A percentile compares a stretch with the other conserved stretches of the same genome.
phyloP scores from a whole-genome alignment of 1,140 invertebrate genomes.

The Macrostomum lignano region DNA sequence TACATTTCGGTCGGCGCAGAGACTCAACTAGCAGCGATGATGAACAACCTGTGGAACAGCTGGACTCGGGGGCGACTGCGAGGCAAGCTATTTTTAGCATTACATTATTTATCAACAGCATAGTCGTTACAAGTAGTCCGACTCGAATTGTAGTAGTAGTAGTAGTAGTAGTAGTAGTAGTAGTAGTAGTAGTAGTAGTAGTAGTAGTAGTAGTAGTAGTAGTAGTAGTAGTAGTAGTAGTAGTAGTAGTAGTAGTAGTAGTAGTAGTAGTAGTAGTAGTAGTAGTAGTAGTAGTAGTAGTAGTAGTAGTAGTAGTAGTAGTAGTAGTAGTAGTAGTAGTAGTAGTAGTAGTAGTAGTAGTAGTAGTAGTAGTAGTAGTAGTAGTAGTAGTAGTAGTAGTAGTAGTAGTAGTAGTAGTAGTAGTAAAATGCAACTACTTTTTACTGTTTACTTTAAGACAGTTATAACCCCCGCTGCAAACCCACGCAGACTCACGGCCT shows the following conservation, averaged over 20 bases:
- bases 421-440: constrained; percentile 5
- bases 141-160: background rate
- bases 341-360: constrained; percentile 6
- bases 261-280: constrained; percentile 6
- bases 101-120: constrained; percentile 1
- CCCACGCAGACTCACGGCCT: too few species aligned
- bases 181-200: background rate
- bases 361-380: constrained; percentile 6
- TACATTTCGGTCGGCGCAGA: too few species aligned
- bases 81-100: background rate
- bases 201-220: background rate
- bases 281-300: constrained; percentile 6
- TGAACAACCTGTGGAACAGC: too few species aligned
- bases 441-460: too few species aligned
- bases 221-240: background rate
- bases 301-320: constrained; percentile 6
- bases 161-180: background rate
- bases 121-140: background rate
- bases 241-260: constrained; percentile 2
- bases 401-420: constrained; percentile 5
- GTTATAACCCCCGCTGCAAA: too few species aligned
- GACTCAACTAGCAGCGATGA: too few species aligned
- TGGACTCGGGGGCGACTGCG: too few species aligned
- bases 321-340: constrained; percentile 6
- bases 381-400: constrained; percentile 6